Conservation (phyloP, 2,888 invertebrate species). For the Carterocephalus palaemon region DNA sequence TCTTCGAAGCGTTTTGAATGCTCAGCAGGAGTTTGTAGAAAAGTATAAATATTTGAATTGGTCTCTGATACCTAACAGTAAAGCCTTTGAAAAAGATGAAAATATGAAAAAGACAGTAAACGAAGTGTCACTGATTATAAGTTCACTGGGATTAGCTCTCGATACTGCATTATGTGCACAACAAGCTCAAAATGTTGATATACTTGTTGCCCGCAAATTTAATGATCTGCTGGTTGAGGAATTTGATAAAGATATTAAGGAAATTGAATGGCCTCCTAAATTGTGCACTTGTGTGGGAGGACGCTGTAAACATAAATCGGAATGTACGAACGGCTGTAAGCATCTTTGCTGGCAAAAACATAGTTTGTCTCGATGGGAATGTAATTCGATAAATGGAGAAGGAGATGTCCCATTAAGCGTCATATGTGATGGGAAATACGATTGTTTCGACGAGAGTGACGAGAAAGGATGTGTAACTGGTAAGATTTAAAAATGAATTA, state of each 20-base stretch:
- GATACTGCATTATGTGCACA: constrained; percentile 44
- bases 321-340: constrained; percentile 47
- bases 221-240: constrained; percentile 25
- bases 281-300: constrained; percentile 46
- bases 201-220: constrained; percentile 25
- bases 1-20: constrained; percentile 41
- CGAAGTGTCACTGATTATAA: constrained; percentile 46
- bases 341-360: constrained; percentile 51
- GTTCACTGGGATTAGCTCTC: constrained; percentile 42
- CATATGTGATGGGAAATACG: constrained; percentile 64
- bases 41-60: constrained; percentile 33
- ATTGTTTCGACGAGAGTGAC: constrained; percentile 62
- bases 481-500: constrained; percentile 29
- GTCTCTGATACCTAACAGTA: constrained; percentile 5
- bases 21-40: constrained; percentile 44
- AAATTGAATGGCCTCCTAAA: constrained; percentile 35
- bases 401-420: constrained; percentile 44
- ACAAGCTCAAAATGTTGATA: constrained; percentile 21
- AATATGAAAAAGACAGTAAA: constrained; percentile 28
- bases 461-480: constrained; percentile 52
- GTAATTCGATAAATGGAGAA: constrained; percentile 43
- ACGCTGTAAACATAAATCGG: constrained; percentile 35
- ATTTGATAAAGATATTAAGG: constrained; percentile 26
- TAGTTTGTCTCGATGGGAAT: constrained; percentile 48
- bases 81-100: constrained; percentile 1